These are phyloP conservation scores for Sylvia borin DNA, from an alignment of 2,797 vertebrate genomes.

Conservation along the genomic window DNA sequence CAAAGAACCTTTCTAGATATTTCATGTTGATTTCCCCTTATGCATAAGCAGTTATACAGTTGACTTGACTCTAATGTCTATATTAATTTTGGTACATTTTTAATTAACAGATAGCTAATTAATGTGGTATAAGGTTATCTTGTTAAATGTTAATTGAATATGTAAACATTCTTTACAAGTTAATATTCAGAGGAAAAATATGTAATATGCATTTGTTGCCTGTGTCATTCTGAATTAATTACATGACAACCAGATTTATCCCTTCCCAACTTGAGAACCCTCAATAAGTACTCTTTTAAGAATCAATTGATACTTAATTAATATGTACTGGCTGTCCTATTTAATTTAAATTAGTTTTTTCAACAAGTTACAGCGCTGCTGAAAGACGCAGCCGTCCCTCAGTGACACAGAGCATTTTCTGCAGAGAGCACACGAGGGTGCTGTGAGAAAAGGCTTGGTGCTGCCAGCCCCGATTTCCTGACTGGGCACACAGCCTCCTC, in stretches of 20 bases:
- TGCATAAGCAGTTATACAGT: not conserved
- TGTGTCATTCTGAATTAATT: constrained; percentile 72
- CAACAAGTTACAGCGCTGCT: not conserved
- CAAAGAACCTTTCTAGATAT: not conserved
- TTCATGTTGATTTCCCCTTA: not conserved
- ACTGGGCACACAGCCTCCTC: not conserved
- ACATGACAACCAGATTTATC: constrained; percentile 69
- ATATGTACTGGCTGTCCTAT: constrained; percentile 67
- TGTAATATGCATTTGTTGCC: constrained; percentile 58
- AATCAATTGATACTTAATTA: constrained; percentile 78
- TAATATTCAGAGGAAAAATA: constrained; percentile 67
- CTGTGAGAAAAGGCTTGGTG: constrained; percentile 44
- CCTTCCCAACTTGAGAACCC: constrained; percentile 66
- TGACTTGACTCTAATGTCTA: constrained; percentile 42
- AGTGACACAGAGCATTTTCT: not conserved
- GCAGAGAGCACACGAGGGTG: constrained; percentile 47
- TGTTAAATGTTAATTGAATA: constrained; percentile 74
- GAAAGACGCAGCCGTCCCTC: not conserved
- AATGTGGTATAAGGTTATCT: constrained; percentile 67
- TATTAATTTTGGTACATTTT: constrained; percentile 64
- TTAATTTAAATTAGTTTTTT: constrained; percentile 72
- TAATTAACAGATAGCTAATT: constrained; percentile 71
- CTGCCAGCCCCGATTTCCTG: not conserved
- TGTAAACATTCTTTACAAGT: constrained; percentile 73
- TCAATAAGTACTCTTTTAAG: constrained; percentile 74